These are phyloP conservation scores for Palythoa heliodiscus DNA, from an alignment of 92 coral and sea anemone genomes.

Conservation along the genomic window DNA sequence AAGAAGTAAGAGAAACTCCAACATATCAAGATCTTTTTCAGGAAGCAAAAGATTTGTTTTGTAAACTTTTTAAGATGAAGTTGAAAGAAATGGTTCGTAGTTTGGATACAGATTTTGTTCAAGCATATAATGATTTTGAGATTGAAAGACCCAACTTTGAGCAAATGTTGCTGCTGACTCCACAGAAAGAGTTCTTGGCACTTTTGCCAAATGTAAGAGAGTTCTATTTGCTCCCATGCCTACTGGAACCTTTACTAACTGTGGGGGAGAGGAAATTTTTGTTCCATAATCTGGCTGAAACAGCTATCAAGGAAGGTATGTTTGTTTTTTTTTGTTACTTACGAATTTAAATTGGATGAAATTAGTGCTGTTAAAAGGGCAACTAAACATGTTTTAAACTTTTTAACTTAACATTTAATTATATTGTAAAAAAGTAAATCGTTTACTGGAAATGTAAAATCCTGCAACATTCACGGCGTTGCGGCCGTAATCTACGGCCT, in stretches of 20 bases:
- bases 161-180: constrained; percentile 1
- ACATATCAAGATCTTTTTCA: constrained; percentile 1
- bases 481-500: no score
- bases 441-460: no score
- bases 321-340: neutral
- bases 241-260: constrained; percentile 2
- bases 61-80: constrained; percentile 35
- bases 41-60: constrained; percentile 55
- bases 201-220: neutral
- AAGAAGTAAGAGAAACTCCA: constrained; percentile 9
- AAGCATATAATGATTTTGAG: constrained; percentile 48
- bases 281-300: neutral
- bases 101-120: constrained; percentile 55
- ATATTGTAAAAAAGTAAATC: no score
- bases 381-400: no score
- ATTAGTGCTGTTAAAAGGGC: no score
- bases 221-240: neutral
- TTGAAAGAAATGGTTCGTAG: constrained; percentile 27
- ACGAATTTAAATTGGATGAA: no score
- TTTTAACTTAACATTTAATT: no score
- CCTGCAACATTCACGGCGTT: no score
- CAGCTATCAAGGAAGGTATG: constrained; percentile 15
- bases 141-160: constrained; percentile 61
- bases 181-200: constrained; percentile 6
- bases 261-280: neutral